These are phyloP conservation scores for Channallabes apus DNA, from an alignment of 2,797 vertebrate genomes.

Conservation along the genomic window DNA sequence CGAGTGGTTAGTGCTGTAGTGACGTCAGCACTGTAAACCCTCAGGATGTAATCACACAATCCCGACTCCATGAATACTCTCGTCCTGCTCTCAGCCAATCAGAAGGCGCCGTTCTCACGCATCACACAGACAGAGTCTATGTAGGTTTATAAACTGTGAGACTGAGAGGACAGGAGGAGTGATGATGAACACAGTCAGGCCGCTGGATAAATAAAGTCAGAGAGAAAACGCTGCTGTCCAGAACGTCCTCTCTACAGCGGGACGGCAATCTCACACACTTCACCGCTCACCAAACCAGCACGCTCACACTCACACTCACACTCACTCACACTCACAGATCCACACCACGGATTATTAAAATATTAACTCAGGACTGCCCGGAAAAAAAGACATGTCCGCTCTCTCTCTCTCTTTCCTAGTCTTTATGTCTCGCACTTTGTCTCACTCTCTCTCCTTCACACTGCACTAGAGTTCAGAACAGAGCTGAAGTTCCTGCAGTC, in stretches of 20 bases:
- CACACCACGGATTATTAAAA: not conserved
- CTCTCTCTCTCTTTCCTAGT: not conserved
- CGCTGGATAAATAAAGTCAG: not conserved
- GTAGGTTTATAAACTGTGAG: not conserved
- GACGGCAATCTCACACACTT: not conserved
- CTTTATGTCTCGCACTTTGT: too few species aligned
- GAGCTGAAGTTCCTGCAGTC: too few species aligned
- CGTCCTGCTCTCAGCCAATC: not conserved
- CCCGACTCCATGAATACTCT: not conserved
- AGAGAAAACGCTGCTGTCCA: too few species aligned
- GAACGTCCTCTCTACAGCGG: not conserved
- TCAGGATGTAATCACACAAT: not conserved
- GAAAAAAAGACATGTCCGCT: not conserved
- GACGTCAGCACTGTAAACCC: not conserved
- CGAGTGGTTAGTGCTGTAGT: not conserved
- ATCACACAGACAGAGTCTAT: not conserved
- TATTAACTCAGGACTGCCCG: not conserved
- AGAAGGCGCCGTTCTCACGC: not conserved
- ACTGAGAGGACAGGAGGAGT: not conserved
- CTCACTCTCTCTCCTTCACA: not conserved
- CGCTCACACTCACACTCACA: not conserved
- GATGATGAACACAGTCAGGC: not conserved
- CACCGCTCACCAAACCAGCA: not conserved
- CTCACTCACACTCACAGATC: not conserved
- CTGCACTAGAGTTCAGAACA: not conserved